Percentiles rank a stretch among this genome's conserved stretches.
Conservation (phyloP, 2,888 invertebrate genomes). For the Dioctria linearis region DNA sequence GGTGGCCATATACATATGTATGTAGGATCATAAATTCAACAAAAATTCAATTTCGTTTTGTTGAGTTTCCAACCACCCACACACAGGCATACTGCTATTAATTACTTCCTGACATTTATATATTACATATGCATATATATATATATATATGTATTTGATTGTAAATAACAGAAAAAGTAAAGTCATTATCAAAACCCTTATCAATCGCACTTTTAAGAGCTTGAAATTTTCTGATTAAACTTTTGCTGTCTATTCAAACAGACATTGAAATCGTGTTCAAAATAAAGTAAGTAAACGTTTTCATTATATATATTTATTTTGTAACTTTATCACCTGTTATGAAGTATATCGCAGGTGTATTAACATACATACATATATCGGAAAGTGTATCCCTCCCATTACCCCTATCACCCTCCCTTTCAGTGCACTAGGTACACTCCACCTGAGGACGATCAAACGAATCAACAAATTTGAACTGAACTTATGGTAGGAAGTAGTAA, state of each 20-base stretch:
- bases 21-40: slow-evolving; percentile 6
- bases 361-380: no score
- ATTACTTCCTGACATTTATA: background rate
- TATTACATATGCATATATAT: background rate
- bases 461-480: no score
- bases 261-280: background rate
- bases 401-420: no score
- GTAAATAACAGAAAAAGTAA: slow-evolving; percentile 1
- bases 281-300: background rate
- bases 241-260: background rate
- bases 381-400: no score
- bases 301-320: background rate
- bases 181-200: background rate
- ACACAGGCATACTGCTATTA: background rate
- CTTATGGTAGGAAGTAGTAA: no score
- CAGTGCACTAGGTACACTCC: no score
- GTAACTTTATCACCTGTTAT: background rate
- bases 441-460: no score
- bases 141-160: background rate
- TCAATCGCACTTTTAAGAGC: background rate
- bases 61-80: background rate
- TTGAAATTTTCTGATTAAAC: background rate
- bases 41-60: background rate
- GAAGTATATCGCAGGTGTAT: background rate
- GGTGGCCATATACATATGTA: no score